These are phyloP conservation scores for Cheirogaleus medius DNA, from an alignment of 2,113 vertebrate species.

Conservation along the genomic window DNA sequence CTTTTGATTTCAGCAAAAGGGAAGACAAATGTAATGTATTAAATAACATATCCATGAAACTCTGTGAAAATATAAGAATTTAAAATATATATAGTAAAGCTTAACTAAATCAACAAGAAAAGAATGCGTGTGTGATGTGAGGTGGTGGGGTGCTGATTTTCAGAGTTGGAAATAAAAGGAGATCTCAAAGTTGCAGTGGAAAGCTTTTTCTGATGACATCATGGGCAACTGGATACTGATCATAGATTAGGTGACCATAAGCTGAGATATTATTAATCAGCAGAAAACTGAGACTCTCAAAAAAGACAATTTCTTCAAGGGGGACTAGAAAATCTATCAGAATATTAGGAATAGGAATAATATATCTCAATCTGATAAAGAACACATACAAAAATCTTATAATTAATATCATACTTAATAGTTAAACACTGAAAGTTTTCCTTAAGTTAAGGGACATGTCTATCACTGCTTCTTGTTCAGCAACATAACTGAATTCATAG, in stretches of 20 bases:
- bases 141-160: not conserved
- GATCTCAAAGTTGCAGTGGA: not conserved
- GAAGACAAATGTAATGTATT: not conserved
- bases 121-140: not conserved
- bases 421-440: not conserved
- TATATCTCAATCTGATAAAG: not conserved
- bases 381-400: not conserved
- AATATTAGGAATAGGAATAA: not conserved
- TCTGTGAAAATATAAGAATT: not conserved
- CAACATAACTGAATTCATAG: not conserved
- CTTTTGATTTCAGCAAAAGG: not conserved
- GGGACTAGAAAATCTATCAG: not conserved
- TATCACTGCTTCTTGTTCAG: not conserved
- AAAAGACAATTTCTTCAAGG: not conserved
- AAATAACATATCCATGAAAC: not conserved
- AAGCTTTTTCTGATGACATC: not conserved
- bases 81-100: not conserved
- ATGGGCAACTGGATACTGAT: not conserved
- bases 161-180: not conserved
- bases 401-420: not conserved
- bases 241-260: not conserved
- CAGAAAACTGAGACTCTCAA: not conserved
- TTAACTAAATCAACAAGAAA: not conserved
- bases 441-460: not conserved
- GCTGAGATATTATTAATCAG: not conserved